phyloP scores from a whole-genome alignment of 2,797 vertebrate genomes.

The Anisognathus igniventris region DNA sequence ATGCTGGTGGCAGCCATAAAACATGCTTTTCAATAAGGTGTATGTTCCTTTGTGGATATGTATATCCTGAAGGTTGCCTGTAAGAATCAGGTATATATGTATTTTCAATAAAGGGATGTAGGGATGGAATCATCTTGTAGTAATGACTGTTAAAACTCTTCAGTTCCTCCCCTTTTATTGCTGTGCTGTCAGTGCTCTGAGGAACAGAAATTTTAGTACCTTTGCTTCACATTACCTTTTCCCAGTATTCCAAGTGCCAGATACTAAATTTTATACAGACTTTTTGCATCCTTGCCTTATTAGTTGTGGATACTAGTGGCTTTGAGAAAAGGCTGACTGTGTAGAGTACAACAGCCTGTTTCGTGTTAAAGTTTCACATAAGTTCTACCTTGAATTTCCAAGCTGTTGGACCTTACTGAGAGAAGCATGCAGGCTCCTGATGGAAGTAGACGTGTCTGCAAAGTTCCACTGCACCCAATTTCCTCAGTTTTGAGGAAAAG shows the following conservation, averaged over 20 bases:
- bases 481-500: background rate
- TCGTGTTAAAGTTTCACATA: background rate
- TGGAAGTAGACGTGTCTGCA: background rate
- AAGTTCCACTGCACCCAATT: background rate
- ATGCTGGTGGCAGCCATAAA: background rate
- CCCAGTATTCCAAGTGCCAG: background rate
- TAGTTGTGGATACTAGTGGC: background rate
- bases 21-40: background rate
- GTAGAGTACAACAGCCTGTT: background rate
- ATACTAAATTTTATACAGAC: background rate
- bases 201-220: background rate
- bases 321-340: background rate
- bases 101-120: background rate
- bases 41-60: background rate
- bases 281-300: background rate
- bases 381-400: background rate
- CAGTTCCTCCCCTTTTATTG: background rate
- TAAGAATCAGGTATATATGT: fast-evolving
- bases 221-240: background rate
- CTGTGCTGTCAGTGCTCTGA: background rate
- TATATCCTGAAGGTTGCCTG: background rate
- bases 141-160: background rate
- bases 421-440: background rate
- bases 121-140: background rate
- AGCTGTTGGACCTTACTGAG: background rate